Evolutionary conservation across 2,113 vertebrate species (phyloP).

Genomic region (Nyctereutes procyonoides): DNA sequence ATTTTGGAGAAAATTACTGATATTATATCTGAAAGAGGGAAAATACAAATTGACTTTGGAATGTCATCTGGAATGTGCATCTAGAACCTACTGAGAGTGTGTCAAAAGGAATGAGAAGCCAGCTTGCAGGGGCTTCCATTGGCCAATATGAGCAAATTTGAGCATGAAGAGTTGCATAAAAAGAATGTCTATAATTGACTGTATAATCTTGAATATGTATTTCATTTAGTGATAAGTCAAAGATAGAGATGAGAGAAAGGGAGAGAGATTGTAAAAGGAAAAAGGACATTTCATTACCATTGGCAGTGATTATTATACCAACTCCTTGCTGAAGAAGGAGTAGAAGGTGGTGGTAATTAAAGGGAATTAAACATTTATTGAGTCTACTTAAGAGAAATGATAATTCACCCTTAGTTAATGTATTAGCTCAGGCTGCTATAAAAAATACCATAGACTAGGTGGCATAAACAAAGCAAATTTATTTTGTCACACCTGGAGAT

Average conservation of each 20-base stretch:
- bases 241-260: neutral
- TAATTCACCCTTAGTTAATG: neutral
- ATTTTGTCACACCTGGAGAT: neutral
- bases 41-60: neutral
- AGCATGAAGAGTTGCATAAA: neutral
- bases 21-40: neutral
- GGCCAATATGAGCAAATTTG: neutral
- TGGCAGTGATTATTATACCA: neutral
- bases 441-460: neutral
- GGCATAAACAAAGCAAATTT: neutral
- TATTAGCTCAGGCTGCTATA: neutral
- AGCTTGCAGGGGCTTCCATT: neutral
- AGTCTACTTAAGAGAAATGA: neutral
- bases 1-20: neutral
- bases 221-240: neutral
- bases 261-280: neutral
- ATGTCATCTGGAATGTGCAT: neutral
- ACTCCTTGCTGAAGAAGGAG: neutral
- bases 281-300: neutral
- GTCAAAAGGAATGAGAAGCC: neutral
- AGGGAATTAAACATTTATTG: neutral
- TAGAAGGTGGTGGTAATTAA: neutral
- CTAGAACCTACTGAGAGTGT: neutral
- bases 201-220: neutral
- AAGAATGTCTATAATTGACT: neutral